Evolutionary conservation across 2,888 invertebrate genomes (phyloP), one percentile per base, ranked within the genome.

Genomic region (Trachelus tabidus): DNA sequence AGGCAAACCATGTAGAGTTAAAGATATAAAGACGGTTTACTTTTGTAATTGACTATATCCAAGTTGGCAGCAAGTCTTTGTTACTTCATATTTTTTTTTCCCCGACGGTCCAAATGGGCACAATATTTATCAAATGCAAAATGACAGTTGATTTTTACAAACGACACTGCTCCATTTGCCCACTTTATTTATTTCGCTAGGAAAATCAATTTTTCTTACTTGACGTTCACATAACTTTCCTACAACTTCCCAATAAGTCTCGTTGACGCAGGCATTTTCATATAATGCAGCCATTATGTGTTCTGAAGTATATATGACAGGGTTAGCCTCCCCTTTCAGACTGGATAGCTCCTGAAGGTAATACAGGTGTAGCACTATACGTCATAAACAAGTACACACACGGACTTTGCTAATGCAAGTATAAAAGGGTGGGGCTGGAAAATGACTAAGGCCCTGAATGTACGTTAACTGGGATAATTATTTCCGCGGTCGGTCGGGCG

Each of bases 381-480:
- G 71, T 71, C 31, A 34, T 34, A 34, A 71, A 71, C 71, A 34
- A 71, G 31, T 71, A 71, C 71, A 34, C 15, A 33, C 71, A 12
- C 12, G 69, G 35, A 37, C 34, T 73, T 71, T 68, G 73, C 71
- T 68, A 68, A 31, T 73, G 68, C 31, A 73, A 11, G 76, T 56
- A 34, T 78, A 30, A 37, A 31, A 56, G n/a, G n/a, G 56, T 34
- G 79, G 56, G 79, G 73, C 69, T 75, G 79, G 79, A 71, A 56
- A 82, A 84, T 80, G 84, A 82, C 81, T 84, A 82, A 84, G 85
- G 81, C 81, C 84, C 82, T 81, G 84, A 86, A 87, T 86, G 84
- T 82, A 84, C 69, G 76, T 84, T 85, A 85, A 87, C 85, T 81
- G 82, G 84, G 83, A 85, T 87, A 87, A 87, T 87, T 87, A 87